phyloP scores from a whole-genome alignment of 2,113 vertebrate genomes.

The Elachura formosa region DNA sequence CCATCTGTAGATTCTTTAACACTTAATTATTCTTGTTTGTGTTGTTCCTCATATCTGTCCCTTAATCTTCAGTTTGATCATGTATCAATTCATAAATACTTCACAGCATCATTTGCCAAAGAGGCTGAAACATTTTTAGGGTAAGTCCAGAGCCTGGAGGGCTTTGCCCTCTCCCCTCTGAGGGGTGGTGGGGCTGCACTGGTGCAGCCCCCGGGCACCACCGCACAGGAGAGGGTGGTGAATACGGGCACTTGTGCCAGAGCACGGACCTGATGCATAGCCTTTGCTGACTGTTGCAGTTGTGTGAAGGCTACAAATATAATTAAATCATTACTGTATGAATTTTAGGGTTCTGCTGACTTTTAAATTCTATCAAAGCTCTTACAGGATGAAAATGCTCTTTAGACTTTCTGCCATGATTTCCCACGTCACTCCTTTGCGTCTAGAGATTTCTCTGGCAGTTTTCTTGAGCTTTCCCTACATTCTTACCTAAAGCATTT shows the following conservation, averaged over 20 bases:
- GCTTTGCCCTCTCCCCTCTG: neutral
- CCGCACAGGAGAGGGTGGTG: neutral
- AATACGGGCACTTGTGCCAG: neutral
- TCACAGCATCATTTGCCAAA: neutral
- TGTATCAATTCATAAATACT: neutral
- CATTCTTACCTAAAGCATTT: neutral
- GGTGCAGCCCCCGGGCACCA: neutral
- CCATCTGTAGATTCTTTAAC: neutral
- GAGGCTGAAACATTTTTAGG: neutral
- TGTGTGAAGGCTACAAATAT: neutral
- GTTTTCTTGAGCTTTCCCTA: neutral
- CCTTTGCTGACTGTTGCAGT: neutral
- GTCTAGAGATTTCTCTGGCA: neutral
- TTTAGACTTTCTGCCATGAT: neutral
- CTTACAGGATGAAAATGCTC: neutral
- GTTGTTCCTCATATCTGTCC: neutral
- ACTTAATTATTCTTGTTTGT: neutral
- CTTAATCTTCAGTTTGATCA: neutral
- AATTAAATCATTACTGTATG: neutral
- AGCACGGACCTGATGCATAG: neutral
- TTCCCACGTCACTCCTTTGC: neutral
- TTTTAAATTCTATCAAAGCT: neutral
- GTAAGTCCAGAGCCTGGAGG: neutral
- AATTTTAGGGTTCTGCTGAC: neutral
- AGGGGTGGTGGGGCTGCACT: neutral